Percentiles rank a stretch among this genome's conserved stretches.
phyloP scores from a whole-genome alignment of 2,888 invertebrate species.

The Lasioglossum morio region DNA sequence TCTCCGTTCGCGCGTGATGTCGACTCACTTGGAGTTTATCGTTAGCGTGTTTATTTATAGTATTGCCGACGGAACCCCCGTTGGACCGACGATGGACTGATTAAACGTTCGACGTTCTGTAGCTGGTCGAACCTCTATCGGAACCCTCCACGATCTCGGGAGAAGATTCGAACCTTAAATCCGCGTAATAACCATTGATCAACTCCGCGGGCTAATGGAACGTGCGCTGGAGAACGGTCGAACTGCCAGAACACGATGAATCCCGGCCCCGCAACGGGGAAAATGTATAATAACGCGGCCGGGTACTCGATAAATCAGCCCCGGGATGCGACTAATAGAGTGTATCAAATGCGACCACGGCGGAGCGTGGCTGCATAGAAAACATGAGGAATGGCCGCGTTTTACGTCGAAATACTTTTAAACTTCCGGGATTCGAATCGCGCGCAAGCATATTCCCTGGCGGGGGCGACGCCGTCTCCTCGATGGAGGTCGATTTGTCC shows the following conservation, averaged over 20 bases:
- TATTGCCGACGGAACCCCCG: not conserved
- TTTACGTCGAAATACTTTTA: slow-evolving; percentile 83
- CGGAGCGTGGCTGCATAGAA: slow-evolving; percentile 78
- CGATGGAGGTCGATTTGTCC: slow-evolving; percentile 74
- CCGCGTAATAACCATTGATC: slow-evolving; percentile 64
- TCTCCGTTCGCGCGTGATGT: not conserved
- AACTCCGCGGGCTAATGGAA: slow-evolving; percentile 57
- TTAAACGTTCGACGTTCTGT: not conserved
- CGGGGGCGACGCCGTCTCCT: slow-evolving; percentile 49
- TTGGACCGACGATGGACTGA: slow-evolving; percentile 22
- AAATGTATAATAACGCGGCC: slow-evolving; percentile 71
- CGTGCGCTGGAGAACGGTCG: slow-evolving; percentile 31
- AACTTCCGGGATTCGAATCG: slow-evolving; percentile 77
- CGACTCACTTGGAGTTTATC: not conserved
- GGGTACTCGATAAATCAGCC: slow-evolving; percentile 76
- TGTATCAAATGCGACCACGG: slow-evolving; percentile 80
- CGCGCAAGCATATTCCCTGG: slow-evolving; percentile 74
- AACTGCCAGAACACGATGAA: slow-evolving; percentile 52
- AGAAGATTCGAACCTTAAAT: slow-evolving; percentile 45
- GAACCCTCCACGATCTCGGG: not conserved
- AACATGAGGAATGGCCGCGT: slow-evolving; percentile 80
- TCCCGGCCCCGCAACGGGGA: slow-evolving; percentile 53
- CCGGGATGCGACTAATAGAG: slow-evolving; percentile 78
- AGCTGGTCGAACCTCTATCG: not conserved
- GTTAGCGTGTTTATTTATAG: slow-evolving; percentile 55